Evolutionary conservation across 2,888 invertebrate species (phyloP).

Genomic region (Drosophila nr. medialis): DNA sequence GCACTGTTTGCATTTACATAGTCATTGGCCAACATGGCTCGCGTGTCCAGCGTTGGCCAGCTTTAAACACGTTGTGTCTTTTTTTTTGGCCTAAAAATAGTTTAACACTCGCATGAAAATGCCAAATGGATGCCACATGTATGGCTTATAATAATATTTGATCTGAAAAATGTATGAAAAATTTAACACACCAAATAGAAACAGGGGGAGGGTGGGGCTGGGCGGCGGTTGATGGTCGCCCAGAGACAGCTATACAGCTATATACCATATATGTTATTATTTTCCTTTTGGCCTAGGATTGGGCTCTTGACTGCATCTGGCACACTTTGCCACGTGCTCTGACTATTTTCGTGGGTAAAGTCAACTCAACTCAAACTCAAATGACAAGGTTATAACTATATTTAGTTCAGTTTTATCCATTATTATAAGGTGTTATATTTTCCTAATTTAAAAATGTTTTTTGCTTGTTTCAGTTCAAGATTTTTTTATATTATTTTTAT

Average conservation of each 20-base stretch:
- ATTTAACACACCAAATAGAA: constrained; percentile 27
- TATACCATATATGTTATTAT: constrained; percentile 10
- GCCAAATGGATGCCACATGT: constrained; percentile 22
- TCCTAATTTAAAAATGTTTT: not conserved
- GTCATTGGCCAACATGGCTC: constrained; percentile 31
- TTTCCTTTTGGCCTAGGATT: constrained; percentile 14
- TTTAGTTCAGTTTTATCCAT: not conserved
- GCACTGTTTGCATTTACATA: constrained; percentile 72
- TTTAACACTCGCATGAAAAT: constrained; percentile 28
- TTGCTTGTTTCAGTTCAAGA: not conserved
- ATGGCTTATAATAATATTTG: constrained; percentile 51
- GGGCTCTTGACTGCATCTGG: constrained; percentile 39
- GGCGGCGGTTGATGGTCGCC: no score
- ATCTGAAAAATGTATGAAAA: constrained; percentile 34
- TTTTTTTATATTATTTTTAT: not conserved
- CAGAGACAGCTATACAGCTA: constrained; percentile 25
- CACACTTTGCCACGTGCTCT: constrained; percentile 15
- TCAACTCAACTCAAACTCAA: not conserved
- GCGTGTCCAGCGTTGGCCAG: constrained; percentile 51
- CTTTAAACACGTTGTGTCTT: constrained; percentile 46
- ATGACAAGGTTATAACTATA: not conserved
- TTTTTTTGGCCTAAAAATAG: constrained; percentile 59
- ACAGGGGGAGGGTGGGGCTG: not conserved
- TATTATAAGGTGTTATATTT: not conserved
- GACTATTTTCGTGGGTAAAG: not conserved